Evolutionary conservation across 2,888 invertebrate genomes (phyloP).

Genomic region (Drosophila kuntzei): DNA sequence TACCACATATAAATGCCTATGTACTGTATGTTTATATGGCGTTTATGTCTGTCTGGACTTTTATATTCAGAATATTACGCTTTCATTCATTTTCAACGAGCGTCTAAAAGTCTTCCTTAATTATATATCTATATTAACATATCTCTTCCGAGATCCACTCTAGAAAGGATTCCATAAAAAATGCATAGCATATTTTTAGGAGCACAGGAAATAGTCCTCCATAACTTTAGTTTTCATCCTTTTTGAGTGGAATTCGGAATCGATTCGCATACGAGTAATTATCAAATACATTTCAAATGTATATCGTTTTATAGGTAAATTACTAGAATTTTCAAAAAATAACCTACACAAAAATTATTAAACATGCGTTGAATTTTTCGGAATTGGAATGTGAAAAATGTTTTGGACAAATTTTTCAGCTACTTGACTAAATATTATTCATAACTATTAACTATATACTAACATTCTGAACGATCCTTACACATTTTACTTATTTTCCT

Average conservation of each 20-base stretch:
- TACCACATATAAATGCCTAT: slow-evolving; percentile 66
- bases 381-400: slow-evolving; percentile 34
- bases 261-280: slow-evolving; percentile 18
- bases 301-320: slow-evolving; percentile 32
- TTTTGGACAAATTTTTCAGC: slow-evolving; percentile 51
- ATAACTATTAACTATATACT: slow-evolving; percentile 38
- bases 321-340: slow-evolving; percentile 50
- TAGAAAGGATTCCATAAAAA: not conserved
- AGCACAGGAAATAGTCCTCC: not conserved
- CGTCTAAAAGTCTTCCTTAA: slow-evolving; percentile 47
- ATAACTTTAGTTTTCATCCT: not conserved
- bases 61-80: slow-evolving; percentile 48
- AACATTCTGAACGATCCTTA: slow-evolving; percentile 41
- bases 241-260: not conserved
- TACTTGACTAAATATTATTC: slow-evolving; percentile 44
- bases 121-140: slow-evolving; percentile 4
- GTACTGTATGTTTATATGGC: slow-evolving; percentile 51
- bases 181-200: not conserved
- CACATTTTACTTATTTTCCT: not conserved
- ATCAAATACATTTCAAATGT: slow-evolving; percentile 72
- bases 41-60: slow-evolving; percentile 47
- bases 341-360: slow-evolving; percentile 44
- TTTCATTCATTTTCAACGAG: slow-evolving; percentile 36
- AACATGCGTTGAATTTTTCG: slow-evolving; percentile 32
- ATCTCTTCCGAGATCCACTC: slow-evolving; percentile 3